Percentiles rank a stretch among this genome's conserved stretches.
Conservation (phyloP, 1,140 invertebrate genomes). For the Bombus affinis region DNA sequence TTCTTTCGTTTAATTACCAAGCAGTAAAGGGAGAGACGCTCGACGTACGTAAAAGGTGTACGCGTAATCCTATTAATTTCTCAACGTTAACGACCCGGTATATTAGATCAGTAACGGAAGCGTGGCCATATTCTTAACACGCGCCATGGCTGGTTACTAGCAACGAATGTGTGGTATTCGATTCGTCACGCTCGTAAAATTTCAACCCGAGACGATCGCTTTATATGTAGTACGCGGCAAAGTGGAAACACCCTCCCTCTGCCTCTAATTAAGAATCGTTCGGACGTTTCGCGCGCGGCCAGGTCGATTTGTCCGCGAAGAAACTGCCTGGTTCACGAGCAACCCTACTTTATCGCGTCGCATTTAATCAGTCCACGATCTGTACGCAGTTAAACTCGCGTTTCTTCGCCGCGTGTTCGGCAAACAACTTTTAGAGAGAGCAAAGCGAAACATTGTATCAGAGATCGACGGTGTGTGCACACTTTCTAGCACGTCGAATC, state of each 20-base stretch:
- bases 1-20: background rate
- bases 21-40: background rate
- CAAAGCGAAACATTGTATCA: slow-evolving; percentile 30
- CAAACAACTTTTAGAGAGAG: background rate
- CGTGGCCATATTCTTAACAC: slow-evolving; percentile 1
- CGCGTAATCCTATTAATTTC: slow-evolving; percentile 13
- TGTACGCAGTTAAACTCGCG: background rate
- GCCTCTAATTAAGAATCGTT: background rate
- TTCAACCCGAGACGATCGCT: background rate
- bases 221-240: background rate
- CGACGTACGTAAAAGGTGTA: background rate
- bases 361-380: background rate
- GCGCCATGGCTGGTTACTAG: background rate
- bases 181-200: slow-evolving; percentile 22
- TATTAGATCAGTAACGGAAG: slow-evolving; percentile 32
- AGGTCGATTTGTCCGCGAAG: background rate
- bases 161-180: background rate
- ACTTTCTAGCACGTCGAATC: slow-evolving; percentile 50
- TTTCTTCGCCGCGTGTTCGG: background rate
- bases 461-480: slow-evolving; percentile 27
- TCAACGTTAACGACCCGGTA: background rate
- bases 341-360: background rate
- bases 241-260: background rate
- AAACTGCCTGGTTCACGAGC: background rate
- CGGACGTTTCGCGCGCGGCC: background rate